Evolutionary conservation across 1,140 invertebrate species (phyloP).

Genomic region (Tetramorium simillimum): DNA sequence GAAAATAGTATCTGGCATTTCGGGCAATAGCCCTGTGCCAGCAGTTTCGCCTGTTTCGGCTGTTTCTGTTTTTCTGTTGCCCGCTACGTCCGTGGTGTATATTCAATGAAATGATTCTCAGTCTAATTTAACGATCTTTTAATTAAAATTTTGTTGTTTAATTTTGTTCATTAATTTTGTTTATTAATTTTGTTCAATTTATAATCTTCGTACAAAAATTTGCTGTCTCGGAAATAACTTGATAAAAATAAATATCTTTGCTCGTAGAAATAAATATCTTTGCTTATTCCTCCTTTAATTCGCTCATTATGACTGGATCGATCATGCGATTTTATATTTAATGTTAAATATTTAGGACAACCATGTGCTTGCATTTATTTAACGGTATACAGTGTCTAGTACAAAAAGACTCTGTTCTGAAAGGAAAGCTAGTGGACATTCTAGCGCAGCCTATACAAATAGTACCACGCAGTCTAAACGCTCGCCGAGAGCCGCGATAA

Average conservation of each 20-base stretch:
- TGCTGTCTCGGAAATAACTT: background rate
- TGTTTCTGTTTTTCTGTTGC: background rate
- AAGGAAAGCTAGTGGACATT: slow-evolving; percentile 9
- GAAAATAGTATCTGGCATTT: slow-evolving; percentile 53
- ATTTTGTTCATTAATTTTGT: too few relatives aligned
- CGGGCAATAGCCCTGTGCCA: slow-evolving; percentile 12
- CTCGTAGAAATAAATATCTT: background rate
- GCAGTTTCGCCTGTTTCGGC: background rate
- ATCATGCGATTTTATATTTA: background rate
- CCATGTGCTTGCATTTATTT: background rate
- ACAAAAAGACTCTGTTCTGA: background rate
- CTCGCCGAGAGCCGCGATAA: slow-evolving; percentile 21
- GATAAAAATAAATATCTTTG: background rate
- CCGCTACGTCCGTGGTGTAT: too few relatives aligned
- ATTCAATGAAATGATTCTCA: background rate
- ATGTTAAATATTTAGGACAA: background rate
- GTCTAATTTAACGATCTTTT: background rate
- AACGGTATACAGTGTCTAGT: background rate
- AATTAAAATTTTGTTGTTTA: too few relatives aligned
- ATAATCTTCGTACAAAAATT: background rate
- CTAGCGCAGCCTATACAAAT: slow-evolving; percentile 20
- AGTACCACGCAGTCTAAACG: slow-evolving; percentile 23
- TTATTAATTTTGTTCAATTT: background rate
- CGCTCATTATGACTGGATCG: background rate
- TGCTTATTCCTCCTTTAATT: background rate